phyloP scores from a whole-genome alignment of 2,888 invertebrate genomes.

The Parnassius glacialis region DNA sequence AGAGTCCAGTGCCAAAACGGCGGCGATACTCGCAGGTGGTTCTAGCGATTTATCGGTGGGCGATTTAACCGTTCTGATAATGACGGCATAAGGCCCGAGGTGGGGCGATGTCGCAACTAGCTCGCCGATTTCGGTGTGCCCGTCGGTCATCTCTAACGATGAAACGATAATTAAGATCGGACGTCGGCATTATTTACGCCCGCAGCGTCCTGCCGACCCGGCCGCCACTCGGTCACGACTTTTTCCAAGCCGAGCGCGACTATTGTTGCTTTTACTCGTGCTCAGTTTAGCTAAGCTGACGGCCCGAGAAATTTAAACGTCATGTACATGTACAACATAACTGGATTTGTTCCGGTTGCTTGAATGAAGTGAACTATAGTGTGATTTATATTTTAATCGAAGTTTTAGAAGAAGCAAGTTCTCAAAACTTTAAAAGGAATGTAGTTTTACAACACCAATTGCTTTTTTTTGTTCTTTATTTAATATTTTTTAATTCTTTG shows the following conservation, averaged over 20 bases:
- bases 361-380: neutral
- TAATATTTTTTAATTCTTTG: no score
- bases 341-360: neutral
- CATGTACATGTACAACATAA: slow-evolving; percentile 8
- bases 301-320: slow-evolving; percentile 31
- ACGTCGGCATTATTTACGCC: slow-evolving; percentile 78
- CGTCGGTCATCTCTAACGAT: slow-evolving; percentile 75
- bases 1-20: slow-evolving; percentile 71
- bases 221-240: slow-evolving; percentile 72
- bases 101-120: slow-evolving; percentile 63
- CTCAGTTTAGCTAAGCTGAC: slow-evolving; percentile 50
- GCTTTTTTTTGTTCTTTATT: no score
- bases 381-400: no score
- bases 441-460: no score
- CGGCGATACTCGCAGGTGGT: slow-evolving; percentile 65
- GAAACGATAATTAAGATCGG: slow-evolving; percentile 78
- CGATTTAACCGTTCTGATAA: slow-evolving; percentile 65
- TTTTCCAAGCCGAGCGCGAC: slow-evolving; percentile 67
- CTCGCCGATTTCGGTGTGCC: slow-evolving; percentile 67
- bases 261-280: slow-evolving; percentile 67
- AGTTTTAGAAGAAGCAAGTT: no score
- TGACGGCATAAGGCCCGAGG: slow-evolving; percentile 40
- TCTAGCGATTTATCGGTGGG: slow-evolving; percentile 69
- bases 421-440: no score
- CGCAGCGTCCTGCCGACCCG: slow-evolving; percentile 71